Base-by-base conservation (phyloP, 2,888 invertebrate genomes). In the Meta bourneti region DNA sequence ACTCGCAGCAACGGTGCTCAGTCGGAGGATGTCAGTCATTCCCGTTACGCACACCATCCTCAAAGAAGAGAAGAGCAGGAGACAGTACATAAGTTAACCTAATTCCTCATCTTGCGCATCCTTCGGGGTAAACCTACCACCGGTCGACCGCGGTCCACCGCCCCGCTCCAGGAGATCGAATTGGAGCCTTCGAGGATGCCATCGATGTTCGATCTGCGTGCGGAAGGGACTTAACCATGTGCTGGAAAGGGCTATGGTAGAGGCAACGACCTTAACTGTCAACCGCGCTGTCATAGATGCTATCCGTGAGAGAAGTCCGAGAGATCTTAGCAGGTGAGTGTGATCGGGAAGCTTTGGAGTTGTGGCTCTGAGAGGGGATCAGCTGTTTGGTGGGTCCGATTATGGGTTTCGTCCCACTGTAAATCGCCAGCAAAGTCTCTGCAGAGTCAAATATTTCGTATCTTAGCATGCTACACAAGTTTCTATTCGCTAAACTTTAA, bases 221-320 rank as follows among this genome's bases (percentile, higher is more conserved):
- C 75, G 48, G 82, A 71, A 51, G 84, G 84, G 78, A 90, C 78
- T 48, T 78, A 83, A 79, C 87, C 91, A 91, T 91, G 91, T 91
- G 91, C 82, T 61, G 70, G 72, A 51, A 75, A 71, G 84, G 70
- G 69, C 74, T 52, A 52, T 71, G 87, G 78, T 87, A 82, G 91
- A 87, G 91, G 87, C 91, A 87, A 91, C 91, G 91, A 91, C 91
- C 91, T 83, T 87, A 87, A 71, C 87, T 91, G 91, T 91, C 91
- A 91, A 87, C 91, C 82, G 91, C 78, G 87, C 87, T 87, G 82
- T 83, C 87, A 80, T 61, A 80, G 80, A 86, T 75, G 71, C 77
- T 71, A 83, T 71, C 20, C 48, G 74, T 74, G 84, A 75, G 77
- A 70, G 89, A 79, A 48, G 52, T 71, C 71, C 48, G 61, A 75